Evolutionary conservation across 2,888 invertebrate genomes (phyloP), one percentile per base, ranked within the genome.

Genomic region (Drosophila seclusa): DNA sequence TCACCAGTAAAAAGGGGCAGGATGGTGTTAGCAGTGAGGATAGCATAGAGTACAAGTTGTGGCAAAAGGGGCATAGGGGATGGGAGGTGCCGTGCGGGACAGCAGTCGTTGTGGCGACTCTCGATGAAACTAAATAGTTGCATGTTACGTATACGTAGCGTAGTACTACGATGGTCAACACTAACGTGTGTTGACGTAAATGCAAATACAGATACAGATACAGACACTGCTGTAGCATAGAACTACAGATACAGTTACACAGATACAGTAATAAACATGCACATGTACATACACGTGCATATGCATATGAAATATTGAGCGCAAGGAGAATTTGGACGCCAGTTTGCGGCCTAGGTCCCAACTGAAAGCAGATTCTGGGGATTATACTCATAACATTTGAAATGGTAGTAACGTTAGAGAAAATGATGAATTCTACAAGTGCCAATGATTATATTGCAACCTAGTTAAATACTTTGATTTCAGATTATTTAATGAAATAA

Each of bases 81-180:
- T 4, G 57, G 32, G 27, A 27, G 59, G 13, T 38, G 59, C 53
- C 36, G 68, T 59, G 42, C 68, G 68, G 73, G 65, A 66, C 50
- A 53, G 48, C 48, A 69, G 68, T 71, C 60, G 78, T 42, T 57
- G 24, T 69, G 68, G 67, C 70, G 72, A 66, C 63, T 54, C 60
- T 65, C 70, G 68, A 70, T 70, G 60, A 54, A 60, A 63, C 72
- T 68, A 58, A 79, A 81, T 80, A 79, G 85, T 78, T 78, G 79
- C 89, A 85, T 75, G 78, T 91, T 89, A 91, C 91, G 89, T 89
- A 89, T 89, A 90, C 91, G 91, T 55, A 87, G 77, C 80, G 80
- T 87, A 68, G 77, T 71, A 63, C 73, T 69, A 68, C 69, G 66
- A 34, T 48, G 71, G 53, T 32, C 55, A 61, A 38, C 64, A 62